Evolutionary conservation across 2,888 invertebrate species (phyloP).

Genomic region (Bursaphelenchus okinawaensis): DNA sequence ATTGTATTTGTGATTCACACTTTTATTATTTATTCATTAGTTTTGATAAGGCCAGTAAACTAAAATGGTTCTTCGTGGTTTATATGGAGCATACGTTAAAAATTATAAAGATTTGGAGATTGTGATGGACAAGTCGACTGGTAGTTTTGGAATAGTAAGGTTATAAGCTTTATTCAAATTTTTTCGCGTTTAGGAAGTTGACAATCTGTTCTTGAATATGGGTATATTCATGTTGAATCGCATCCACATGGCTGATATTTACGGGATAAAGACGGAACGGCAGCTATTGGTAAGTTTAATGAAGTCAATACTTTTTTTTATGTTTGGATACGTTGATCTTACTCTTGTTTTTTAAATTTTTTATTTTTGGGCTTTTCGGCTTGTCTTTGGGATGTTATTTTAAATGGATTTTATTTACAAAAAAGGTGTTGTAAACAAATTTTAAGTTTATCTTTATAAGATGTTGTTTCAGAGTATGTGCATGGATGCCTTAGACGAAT

Average conservation of each 20-base stretch:
- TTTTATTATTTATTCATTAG: too few relatives aligned
- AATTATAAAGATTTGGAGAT: not conserved
- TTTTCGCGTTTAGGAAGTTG: not conserved
- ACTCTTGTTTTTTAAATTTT: too few relatives aligned
- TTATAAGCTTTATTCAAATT: not conserved
- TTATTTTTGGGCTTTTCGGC: too few relatives aligned
- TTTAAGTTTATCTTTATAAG: not conserved
- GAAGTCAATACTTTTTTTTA: too few relatives aligned
- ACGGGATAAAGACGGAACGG: not conserved
- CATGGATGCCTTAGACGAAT: not conserved
- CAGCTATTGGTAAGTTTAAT: not conserved
- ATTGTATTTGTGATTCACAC: too few relatives aligned
- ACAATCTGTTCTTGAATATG: not conserved
- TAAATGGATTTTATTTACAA: too few relatives aligned
- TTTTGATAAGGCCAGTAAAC: too few relatives aligned
- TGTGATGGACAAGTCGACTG: not conserved
- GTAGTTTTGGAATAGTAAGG: not conserved
- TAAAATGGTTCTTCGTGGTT: not conserved
- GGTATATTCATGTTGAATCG: not conserved
- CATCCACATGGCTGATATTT: not conserved
- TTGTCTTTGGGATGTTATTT: too few relatives aligned
- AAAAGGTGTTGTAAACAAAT: too few relatives aligned
- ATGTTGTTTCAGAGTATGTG: not conserved
- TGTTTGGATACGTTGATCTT: too few relatives aligned
- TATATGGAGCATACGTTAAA: not conserved